Base-by-base conservation (phyloP, 1,140 invertebrate species). In the Euglossa dilemma region DNA sequence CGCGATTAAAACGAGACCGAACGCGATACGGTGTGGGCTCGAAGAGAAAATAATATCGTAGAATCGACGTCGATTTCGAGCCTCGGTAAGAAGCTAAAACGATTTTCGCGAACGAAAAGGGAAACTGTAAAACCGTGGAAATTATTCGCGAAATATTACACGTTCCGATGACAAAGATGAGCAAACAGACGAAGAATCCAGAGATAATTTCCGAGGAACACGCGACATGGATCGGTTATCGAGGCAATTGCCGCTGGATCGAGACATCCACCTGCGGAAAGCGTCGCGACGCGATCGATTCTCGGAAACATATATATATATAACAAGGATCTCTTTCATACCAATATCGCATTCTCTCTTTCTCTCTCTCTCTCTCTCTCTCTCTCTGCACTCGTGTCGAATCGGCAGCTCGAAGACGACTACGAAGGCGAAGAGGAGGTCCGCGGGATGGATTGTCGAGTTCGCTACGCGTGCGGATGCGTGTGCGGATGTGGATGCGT, bases 401-500 rank as follows among this genome's bases (percentile, higher is more conserved):
- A 67, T 47, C 36, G 74, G n/a, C 57, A 45, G 43, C 20, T 56
- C 83, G 43, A 18, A 79, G 71, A 66, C 56, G 81, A 76, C 72
- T 84, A 87, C 54, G 86, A 85, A 72, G 77, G 50, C 54, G 61
- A 74, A 72, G 77, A 63, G 54, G 61, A 70, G 47, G 76, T 64
- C 72, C 59, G 36, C 28, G 20, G 25, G 50, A 43, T 52, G 59
- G 43, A 66, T 66, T 36, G 78, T 84, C 79, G 85, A 89, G 69
- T 75, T 86, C 92, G 93, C 93, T 94, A 94, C 93, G 93, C 93
- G 82, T 94, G 93, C 85, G 92, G 92, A 85, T 94, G 93, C 78
- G 89, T 85, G 63, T 93, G 93, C 6, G 93, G 90, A 71, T 93
- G 93, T 6, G 87, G 87, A 63, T 91, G 87, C 54, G 86, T 87